Evolutionary conservation across 2,888 invertebrate genomes (phyloP).

Genomic region (Cylindroiulus punctatus): DNA sequence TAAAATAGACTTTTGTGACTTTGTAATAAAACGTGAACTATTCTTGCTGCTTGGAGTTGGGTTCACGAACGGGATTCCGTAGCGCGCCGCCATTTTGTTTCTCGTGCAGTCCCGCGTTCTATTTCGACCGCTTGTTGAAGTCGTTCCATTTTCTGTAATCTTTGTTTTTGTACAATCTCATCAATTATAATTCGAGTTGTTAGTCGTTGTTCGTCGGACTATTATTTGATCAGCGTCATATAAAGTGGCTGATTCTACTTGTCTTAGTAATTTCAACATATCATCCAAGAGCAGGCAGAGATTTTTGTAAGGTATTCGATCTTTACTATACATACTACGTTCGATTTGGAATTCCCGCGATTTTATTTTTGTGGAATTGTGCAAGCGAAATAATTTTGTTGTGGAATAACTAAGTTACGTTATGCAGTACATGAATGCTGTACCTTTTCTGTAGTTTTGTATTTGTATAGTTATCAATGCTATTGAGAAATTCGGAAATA

Average conservation of each 20-base stretch:
- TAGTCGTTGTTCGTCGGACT: no score
- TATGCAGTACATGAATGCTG: no score
- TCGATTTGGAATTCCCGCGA: no score
- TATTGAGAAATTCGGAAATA: no score
- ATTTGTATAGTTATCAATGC: no score
- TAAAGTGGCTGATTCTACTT: background rate
- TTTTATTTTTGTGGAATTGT: no score
- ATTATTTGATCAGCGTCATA: background rate
- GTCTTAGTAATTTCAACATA: background rate
- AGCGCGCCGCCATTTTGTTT: background rate
- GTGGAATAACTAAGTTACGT: no score
- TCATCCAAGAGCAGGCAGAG: background rate
- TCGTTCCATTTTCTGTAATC: background rate
- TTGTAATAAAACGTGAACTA: background rate
- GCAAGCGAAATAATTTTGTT: no score
- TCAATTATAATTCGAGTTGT: background rate
- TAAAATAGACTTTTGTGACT: conserved; percentile 19
- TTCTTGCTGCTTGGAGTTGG: background rate
- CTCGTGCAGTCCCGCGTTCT: background rate
- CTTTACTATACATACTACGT: no score
- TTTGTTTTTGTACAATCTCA: background rate
- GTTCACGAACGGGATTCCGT: background rate
- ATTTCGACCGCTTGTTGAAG: background rate
- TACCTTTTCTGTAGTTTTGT: no score
- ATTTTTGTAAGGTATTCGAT: no score